These are phyloP conservation scores for Dufourea novaeangliae DNA, from an alignment of 1,140 invertebrate genomes.

Conservation along the genomic window DNA sequence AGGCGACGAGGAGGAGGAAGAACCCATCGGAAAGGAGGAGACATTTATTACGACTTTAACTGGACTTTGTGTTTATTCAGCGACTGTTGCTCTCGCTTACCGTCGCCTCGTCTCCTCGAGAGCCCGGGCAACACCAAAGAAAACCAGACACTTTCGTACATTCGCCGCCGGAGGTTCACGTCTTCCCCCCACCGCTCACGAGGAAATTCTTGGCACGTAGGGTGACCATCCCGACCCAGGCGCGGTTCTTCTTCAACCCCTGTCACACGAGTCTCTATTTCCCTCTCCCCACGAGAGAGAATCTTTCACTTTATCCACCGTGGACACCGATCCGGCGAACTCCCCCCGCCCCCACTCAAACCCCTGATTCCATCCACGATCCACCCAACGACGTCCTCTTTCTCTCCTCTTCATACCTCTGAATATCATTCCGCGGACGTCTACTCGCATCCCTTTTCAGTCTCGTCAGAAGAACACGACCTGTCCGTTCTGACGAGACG, in stretches of 20 bases:
- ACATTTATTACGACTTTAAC: slow-evolving; percentile 82
- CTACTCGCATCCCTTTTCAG: slow-evolving; percentile 58
- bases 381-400: neutral
- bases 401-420: slow-evolving; percentile 38
- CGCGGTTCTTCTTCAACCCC: slow-evolving; percentile 69
- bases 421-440: slow-evolving; percentile 75
- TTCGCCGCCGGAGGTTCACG: slow-evolving; percentile 17
- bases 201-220: slow-evolving; percentile 76
- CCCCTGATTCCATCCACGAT: neutral
- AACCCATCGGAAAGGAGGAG: slow-evolving; percentile 75
- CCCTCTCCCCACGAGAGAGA: slow-evolving; percentile 60
- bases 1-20: slow-evolving; percentile 39
- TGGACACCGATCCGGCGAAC: slow-evolving; percentile 78
- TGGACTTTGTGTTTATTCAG: slow-evolving; percentile 82
- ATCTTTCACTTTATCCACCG: slow-evolving; percentile 80
- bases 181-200: slow-evolving; percentile 34
- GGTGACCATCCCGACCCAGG: slow-evolving; percentile 67
- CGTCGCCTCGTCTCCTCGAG: slow-evolving; percentile 27
- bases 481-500: slow-evolving; percentile 48
- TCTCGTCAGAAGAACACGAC: slow-evolving; percentile 47
- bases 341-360: slow-evolving; percentile 12
- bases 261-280: slow-evolving; percentile 65
- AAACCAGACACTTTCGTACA: slow-evolving; percentile 46
- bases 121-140: slow-evolving; percentile 42
- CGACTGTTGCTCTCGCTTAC: slow-evolving; percentile 77